These are phyloP conservation scores for Metaphire vulgaris DNA, from an alignment of 1,140 invertebrate genomes.

Conservation along the genomic window DNA sequence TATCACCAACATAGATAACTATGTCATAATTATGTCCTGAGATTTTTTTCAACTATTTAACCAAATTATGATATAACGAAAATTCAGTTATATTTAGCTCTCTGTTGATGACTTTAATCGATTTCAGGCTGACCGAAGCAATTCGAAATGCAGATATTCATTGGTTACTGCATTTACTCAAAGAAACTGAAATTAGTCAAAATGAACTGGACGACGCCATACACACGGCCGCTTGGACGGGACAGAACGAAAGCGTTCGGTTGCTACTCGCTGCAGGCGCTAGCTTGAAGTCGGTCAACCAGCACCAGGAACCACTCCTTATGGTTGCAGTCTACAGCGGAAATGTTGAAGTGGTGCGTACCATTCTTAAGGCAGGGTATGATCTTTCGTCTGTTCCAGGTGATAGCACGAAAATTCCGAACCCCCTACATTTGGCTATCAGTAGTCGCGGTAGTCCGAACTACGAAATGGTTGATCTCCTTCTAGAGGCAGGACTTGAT, in stretches of 20 bases:
- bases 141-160: neutral
- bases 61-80: too few relatives aligned
- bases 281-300: neutral
- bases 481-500: conserved; percentile 61
- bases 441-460: conserved; percentile 36
- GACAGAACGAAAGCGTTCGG: conserved; percentile 1
- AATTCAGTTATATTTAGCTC: too few relatives aligned
- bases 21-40: too few relatives aligned
- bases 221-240: conserved; percentile 17
- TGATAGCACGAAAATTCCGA: neutral
- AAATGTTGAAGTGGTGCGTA: neutral
- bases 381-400: neutral
- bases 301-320: conserved; percentile 2
- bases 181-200: neutral
- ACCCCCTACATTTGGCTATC: neutral
- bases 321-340: neutral
- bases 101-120: too few relatives aligned
- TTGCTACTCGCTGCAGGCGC: conserved; percentile 22
- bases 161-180: conserved; percentile 11
- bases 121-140: neutral
- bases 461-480: conserved; percentile 83
- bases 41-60: too few relatives aligned
- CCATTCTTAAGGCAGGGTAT: neutral
- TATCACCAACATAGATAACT: too few relatives aligned
- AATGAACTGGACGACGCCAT: conserved; percentile 11